Conservation (phyloP, 2,888 invertebrate species). For the Cyclophora punctaria region DNA sequence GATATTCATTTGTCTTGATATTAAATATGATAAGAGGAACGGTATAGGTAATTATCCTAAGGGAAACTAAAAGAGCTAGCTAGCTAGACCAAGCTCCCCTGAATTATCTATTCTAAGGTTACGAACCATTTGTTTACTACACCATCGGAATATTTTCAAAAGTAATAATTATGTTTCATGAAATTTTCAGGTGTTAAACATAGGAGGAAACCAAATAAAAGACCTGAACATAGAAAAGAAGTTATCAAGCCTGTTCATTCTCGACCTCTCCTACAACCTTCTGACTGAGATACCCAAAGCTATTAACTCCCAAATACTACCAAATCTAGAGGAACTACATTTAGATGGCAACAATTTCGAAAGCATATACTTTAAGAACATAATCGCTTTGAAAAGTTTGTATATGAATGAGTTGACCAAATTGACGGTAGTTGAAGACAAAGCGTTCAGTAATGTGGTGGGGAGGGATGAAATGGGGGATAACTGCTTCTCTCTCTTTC, state of each 20-base stretch:
- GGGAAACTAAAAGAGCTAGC: too few relatives aligned
- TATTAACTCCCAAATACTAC: conserved; percentile 55
- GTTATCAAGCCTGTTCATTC: conserved; percentile 51
- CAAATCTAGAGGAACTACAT: conserved; percentile 62
- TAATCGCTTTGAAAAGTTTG: conserved; percentile 56
- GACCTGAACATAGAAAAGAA: conserved; percentile 57
- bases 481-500: conserved; percentile 63
- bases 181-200: conserved; percentile 51
- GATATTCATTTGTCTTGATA: neutral
- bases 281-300: conserved; percentile 59
- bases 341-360: conserved; percentile 71
- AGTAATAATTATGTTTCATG: neutral
- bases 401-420: conserved; percentile 56
- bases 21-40: too few relatives aligned
- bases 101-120: too few relatives aligned
- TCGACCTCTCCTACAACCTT: conserved; percentile 72
- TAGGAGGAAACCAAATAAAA: conserved; percentile 64
- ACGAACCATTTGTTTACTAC: too few relatives aligned
- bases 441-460: conserved; percentile 66
- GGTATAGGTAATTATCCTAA: too few relatives aligned
- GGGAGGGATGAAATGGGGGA: conserved; percentile 41
- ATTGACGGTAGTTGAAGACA: conserved; percentile 48
- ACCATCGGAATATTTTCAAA: too few relatives aligned
- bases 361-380: conserved; percentile 60
- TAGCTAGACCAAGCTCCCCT: too few relatives aligned